phyloP scores from a whole-genome alignment of 2,797 vertebrate species.

The Petrocephalus schoutedeni region DNA sequence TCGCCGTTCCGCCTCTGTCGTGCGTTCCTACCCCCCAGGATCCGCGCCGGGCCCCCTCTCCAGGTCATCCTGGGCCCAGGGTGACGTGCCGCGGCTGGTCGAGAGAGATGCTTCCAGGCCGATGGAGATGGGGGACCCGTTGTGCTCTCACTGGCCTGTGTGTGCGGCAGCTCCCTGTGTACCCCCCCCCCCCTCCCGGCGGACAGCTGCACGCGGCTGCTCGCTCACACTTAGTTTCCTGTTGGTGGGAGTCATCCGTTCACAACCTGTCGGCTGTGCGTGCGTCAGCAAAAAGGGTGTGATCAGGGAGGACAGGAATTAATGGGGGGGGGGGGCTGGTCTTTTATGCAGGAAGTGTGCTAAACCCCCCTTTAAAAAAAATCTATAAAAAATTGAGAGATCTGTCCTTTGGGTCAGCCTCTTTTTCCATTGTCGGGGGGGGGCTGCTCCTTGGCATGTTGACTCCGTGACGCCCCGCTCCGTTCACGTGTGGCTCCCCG shows the following conservation, averaged over 20 bases:
- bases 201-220: slow-evolving; percentile 19
- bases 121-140: background rate
- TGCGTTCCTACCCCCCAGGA: background rate
- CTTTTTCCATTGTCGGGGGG: background rate
- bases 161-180: background rate
- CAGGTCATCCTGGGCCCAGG: background rate
- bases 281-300: background rate
- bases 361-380: background rate
- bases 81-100: background rate
- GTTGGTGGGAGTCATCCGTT: background rate
- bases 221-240: background rate
- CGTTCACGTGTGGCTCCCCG: background rate
- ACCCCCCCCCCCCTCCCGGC: background rate
- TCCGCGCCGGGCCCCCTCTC: background rate
- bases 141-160: background rate
- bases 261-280: background rate
- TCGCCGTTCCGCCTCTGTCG: background rate
- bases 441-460: background rate
- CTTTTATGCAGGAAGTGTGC: background rate
- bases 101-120: background rate
- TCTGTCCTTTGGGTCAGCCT: background rate
- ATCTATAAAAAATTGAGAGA: background rate
- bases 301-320: background rate
- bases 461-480: background rate
- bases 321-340: background rate